These are phyloP conservation scores for Bradypus variegatus DNA, from an alignment of 2,797 vertebrate genomes.

Conservation along the genomic window DNA sequence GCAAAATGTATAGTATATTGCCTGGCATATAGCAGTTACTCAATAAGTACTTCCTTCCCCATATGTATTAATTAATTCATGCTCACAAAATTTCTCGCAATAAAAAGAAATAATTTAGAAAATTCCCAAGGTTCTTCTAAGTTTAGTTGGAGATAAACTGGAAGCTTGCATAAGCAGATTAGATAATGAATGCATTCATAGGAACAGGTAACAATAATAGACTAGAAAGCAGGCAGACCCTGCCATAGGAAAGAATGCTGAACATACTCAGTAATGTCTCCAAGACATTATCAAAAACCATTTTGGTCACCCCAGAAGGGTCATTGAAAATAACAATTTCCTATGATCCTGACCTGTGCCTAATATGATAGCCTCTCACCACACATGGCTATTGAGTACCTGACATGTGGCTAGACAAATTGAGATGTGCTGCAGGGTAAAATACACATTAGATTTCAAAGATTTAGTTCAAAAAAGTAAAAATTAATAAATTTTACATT, in stretches of 20 bases:
- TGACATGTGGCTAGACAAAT: background rate
- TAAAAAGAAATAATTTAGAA: slow-evolving; percentile 26
- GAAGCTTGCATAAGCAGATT: background rate
- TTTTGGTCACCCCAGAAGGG: background rate
- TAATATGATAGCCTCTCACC: background rate
- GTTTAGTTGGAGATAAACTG: background rate
- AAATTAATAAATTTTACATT: background rate
- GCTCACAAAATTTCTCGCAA: background rate
- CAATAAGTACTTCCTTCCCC: background rate
- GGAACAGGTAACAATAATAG: background rate
- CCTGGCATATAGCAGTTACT: background rate
- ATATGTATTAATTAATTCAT: slow-evolving; percentile 6
- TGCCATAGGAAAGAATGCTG: background rate
- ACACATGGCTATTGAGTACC: background rate
- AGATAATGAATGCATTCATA: background rate
- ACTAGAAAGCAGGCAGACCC: background rate
- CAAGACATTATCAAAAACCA: background rate
- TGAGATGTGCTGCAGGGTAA: background rate
- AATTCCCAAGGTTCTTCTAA: background rate
- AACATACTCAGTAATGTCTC: background rate
- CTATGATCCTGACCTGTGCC: background rate
- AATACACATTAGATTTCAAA: background rate
- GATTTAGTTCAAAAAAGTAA: background rate
- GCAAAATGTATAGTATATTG: background rate
- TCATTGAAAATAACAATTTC: background rate